Evolutionary conservation across 2,797 vertebrate species (phyloP), one percentile per base, ranked within the genome.

Genomic region (Eremophila alpestris): DNA sequence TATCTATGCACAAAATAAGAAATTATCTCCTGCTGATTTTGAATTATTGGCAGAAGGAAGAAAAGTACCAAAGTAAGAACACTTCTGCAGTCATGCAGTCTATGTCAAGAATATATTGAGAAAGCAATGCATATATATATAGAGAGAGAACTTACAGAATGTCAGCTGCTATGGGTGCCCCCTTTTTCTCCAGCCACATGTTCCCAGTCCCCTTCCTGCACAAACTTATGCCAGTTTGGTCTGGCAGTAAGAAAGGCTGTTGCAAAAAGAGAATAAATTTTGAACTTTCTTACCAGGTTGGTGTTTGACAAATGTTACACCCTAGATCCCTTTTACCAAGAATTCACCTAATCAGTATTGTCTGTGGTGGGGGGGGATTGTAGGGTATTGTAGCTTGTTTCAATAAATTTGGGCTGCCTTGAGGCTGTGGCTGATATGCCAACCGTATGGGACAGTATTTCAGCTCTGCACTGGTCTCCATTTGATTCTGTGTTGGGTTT

Each of bases 321-420:
- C 13, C 13, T 32, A 67, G n/a, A 49, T 54, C 5, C 16, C 11
- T 34, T 78, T 82, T 64, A 87, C 18, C 20, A 55, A 65, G 43
- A 43, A 78, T 45, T 62, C 38, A 69, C 36, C 16, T 21, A 56
- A 75, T 10, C 1, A 2, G 3, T 58, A 51, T 5, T 40, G 18
- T 27, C 41, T 6, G 4, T 77, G 58, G 2, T 0, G 9, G 8
- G 2, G 4, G 38, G 38, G 11, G 38, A 14, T 19, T 59, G n/a
- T 19, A n/a, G 17, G 7, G 19, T 23, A 36, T 13, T 62, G 15
- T 19, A 43, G 24, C 29, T 55, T 1, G 0, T 73, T 92, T 69
- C 67, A 30, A 38, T 18, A 38, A 30, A 55, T 56, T 59, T 59
- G 49, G n/a, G 29, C 45, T 68, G 11, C 40, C 36, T 73, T 34